Evolutionary conservation across 2,888 invertebrate species (phyloP).

Genomic region (Allygus modestus): DNA sequence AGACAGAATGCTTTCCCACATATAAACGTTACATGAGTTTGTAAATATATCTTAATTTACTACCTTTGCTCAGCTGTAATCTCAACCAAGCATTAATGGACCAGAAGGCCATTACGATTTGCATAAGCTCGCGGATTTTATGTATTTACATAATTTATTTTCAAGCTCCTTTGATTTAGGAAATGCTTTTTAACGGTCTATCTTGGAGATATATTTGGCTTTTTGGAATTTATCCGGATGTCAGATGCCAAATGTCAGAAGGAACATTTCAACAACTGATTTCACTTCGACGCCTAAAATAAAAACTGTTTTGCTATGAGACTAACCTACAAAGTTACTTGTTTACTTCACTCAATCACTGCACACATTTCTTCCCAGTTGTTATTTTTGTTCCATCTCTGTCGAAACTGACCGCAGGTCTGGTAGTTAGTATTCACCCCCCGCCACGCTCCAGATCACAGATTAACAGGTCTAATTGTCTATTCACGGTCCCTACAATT

Average conservation of each 20-base stretch:
- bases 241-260: too few relatives aligned
- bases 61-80: not conserved
- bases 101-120: not conserved
- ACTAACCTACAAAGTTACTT: too few relatives aligned
- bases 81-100: not conserved
- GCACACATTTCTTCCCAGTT: too few relatives aligned
- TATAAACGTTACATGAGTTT: not conserved
- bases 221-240: too few relatives aligned
- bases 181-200: too few relatives aligned
- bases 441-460: slow-evolving; percentile 27
- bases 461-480: slow-evolving; percentile 46
- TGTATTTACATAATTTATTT: not conserved
- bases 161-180: not conserved
- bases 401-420: not conserved
- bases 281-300: too few relatives aligned
- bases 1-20: too few relatives aligned
- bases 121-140: not conserved
- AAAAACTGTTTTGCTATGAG: too few relatives aligned
- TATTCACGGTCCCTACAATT: slow-evolving; percentile 48
- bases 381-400: too few relatives aligned
- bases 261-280: too few relatives aligned
- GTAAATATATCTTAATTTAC: not conserved
- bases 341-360: too few relatives aligned
- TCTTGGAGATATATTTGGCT: too few relatives aligned
- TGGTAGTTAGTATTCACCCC: slow-evolving; percentile 7